Evolutionary conservation across 2,888 invertebrate species (phyloP).

Genomic region (Pseudoips prasinana): DNA sequence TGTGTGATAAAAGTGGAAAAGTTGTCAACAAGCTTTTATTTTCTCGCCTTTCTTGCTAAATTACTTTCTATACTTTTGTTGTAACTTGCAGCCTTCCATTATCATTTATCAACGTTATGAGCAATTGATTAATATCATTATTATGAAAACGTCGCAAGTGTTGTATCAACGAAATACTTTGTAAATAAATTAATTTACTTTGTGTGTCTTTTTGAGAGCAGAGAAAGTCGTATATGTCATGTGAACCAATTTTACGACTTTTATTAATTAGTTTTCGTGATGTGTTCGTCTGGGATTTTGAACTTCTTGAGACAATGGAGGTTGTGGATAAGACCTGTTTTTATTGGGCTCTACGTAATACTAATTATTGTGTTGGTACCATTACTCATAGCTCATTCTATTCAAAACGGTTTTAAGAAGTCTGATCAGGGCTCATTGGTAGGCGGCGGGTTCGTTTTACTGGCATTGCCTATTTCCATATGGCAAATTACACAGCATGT

Average conservation of each 20-base stretch:
- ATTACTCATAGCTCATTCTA: conserved; percentile 89
- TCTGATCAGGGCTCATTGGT: conserved; percentile 91
- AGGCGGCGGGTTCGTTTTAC: conserved; percentile 94
- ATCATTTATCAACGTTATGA: no score
- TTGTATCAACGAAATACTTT: no score
- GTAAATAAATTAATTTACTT: no score
- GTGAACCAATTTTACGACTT: no score
- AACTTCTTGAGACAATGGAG: conserved; percentile 85
- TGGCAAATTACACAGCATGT: conserved; percentile 98
- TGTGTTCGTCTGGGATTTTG: conserved; percentile 63
- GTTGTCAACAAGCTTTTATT: no score
- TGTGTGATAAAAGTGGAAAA: no score
- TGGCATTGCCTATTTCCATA: conserved; percentile 95
- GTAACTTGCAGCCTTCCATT: no score
- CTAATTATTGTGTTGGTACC: conserved; percentile 93
- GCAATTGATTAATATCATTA: no score
- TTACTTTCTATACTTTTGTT: no score
- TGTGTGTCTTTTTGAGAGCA: no score
- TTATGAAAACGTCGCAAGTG: no score
- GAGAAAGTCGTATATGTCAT: background rate
- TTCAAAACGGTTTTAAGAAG: conserved; percentile 89
- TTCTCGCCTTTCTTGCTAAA: no score
- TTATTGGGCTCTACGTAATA: conserved; percentile 89
- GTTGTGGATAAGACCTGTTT: conserved; percentile 94
- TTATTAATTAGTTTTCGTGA: conserved; percentile 31